phyloP scores from a whole-genome alignment of 2,888 invertebrate genomes.

The Liodrosophila aerea region DNA sequence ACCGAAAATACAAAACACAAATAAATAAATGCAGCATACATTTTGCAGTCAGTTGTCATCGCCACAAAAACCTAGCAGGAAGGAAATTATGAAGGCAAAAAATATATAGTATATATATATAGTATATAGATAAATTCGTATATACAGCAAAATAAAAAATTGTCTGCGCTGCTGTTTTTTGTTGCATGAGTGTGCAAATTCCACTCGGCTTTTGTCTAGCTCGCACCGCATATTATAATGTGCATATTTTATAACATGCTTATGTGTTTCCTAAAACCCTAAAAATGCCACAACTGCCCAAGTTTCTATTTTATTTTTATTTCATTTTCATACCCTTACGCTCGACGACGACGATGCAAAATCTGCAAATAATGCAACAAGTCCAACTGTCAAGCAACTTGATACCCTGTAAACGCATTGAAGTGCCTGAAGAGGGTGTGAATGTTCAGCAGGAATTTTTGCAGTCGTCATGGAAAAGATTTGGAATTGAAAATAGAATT shows the following conservation, averaged over 20 bases:
- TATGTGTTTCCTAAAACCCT: constrained; percentile 55
- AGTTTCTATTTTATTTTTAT: background rate
- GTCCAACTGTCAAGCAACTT: constrained; percentile 37
- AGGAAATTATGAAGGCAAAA: constrained; percentile 61
- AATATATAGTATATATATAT: constrained; percentile 17
- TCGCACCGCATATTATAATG: constrained; percentile 65
- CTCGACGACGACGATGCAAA: constrained; percentile 9
- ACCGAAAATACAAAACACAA: constrained; percentile 28
- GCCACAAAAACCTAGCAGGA: constrained; percentile 43
- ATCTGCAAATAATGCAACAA: constrained; percentile 68
- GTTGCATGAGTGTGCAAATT: constrained; percentile 66
- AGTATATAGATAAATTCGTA: background rate
- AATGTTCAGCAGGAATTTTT: too few relatives aligned
- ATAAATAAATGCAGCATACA: constrained; percentile 66
- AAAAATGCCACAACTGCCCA: constrained; percentile 26
- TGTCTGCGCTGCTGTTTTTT: constrained; percentile 24
- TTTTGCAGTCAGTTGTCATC: constrained; percentile 68
- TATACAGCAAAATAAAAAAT: background rate
- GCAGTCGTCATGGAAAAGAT: too few relatives aligned
- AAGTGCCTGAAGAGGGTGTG: too few relatives aligned
- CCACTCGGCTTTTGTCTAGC: constrained; percentile 74
- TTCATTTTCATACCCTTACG: background rate
- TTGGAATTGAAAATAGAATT: too few relatives aligned
- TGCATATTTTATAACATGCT: constrained; percentile 75
- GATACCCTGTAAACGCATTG: background rate